Base-by-base conservation (phyloP, 2,888 invertebrate genomes). In the Heteropelma amictum region DNA sequence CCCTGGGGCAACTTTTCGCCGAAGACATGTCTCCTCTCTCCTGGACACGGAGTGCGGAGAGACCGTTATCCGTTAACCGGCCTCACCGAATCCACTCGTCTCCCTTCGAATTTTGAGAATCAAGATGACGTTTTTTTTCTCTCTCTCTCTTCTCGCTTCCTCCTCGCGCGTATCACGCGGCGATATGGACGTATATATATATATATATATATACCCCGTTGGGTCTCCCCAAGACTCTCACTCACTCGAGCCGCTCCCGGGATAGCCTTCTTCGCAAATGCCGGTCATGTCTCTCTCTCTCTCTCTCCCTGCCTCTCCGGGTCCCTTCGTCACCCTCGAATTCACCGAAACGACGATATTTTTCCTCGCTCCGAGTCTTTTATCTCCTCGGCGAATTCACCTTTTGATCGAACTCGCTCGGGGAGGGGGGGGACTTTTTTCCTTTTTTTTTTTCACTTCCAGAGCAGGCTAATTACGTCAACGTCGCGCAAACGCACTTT, bases 21-120 rank as follows among this genome's bases (percentile, higher is more conserved):
- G 80, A 78, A 64, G 80, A 76, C 80, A 80, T 80, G n/a, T 40
- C 26, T 54, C 35, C 19, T 49, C n/a, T 40, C 51, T 14, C 42
- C 12, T n/a, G n/a, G n/a, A n/a, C n/a, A n/a, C n/a, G n/a, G n/a
- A n/a, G n/a, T n/a, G n/a, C n/a, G n/a, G n/a, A n/a, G n/a, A n/a
- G 64, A 68, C 68, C 56, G 60, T 70, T 67, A 61, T 69, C 63
- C 53, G 70, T 53, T 75, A 67, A 33, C 40, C 73, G 45, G 47
- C 49, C 51, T 49, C 35, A 19, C 65, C 69, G 65, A 64, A 68
- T 47, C 56, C 56, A 69, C 54, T 35, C 49, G 40, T 69, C 58
- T 47, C 67, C 56, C 72, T 47, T 72, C 40, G 60, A 45, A 49
- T 65, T 63, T 49, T 51, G 35, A 28, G 56, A 19, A 63, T 70